Conservation (phyloP, 1,140 invertebrate genomes). For the Drosophila sp. region DNA sequence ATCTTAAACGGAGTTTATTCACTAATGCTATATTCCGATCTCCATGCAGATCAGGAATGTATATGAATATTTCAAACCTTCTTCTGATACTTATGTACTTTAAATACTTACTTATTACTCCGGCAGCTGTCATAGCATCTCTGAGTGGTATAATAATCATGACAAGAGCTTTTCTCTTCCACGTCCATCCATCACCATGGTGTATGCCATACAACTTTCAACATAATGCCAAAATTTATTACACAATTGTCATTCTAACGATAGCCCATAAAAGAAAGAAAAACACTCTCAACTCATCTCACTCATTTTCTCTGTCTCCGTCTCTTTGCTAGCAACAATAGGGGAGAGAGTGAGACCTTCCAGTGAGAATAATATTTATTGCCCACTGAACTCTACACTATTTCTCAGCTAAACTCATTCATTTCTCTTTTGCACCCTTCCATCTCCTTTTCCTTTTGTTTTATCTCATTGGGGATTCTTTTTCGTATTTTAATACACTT, state of each 20-base stretch:
- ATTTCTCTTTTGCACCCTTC: conserved; percentile 49
- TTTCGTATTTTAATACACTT: no score
- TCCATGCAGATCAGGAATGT: no score
- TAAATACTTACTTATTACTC: conserved; percentile 4
- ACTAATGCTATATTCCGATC: no score
- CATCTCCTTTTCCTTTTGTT: conserved; percentile 41
- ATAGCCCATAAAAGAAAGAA: conserved; percentile 9
- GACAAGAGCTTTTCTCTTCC: background rate
- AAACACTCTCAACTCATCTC: conserved; percentile 6
- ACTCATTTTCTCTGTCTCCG: background rate
- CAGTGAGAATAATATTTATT: conserved; percentile 55
- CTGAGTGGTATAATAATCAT: conserved; percentile 2
- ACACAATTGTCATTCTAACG: conserved; percentile 9
- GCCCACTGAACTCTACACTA: conserved; percentile 52
- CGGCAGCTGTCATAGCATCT: background rate
- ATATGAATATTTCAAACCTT: no score
- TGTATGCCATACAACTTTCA: background rate
- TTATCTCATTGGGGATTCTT: conserved; percentile 3
- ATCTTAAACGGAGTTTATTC: no score
- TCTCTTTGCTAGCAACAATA: background rate
- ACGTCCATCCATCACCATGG: background rate
- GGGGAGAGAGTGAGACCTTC: background rate
- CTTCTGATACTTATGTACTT: no score
- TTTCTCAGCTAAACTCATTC: conserved; percentile 40
- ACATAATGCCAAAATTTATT: conserved; percentile 12